Percentiles rank a stretch among this genome's conserved stretches.
Conservation (phyloP, 2,888 invertebrate species). For the Yponomeuta malinellus region DNA sequence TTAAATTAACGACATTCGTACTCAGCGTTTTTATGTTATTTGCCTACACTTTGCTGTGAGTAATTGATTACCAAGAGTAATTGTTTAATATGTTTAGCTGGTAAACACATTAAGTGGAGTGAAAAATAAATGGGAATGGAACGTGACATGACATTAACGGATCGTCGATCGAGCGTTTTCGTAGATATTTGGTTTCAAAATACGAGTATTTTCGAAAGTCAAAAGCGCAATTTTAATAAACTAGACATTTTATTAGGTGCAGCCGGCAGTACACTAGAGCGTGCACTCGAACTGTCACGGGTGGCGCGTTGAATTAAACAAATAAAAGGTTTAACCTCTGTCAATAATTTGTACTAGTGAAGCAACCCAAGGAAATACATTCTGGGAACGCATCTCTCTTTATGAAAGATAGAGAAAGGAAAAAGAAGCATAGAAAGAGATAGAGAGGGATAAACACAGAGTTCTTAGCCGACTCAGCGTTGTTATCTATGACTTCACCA, state of each 20-base stretch:
- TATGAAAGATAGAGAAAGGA: no score
- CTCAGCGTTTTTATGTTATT: slow-evolving; percentile 2
- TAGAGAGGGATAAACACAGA: no score
- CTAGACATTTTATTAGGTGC: neutral
- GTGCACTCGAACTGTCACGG: no score
- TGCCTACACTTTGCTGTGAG: slow-evolving; percentile 9
- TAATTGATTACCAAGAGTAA: slow-evolving; percentile 9
- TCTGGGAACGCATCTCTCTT: no score
- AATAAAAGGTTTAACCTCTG: no score
- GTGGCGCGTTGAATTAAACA: no score
- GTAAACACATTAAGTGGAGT: neutral
- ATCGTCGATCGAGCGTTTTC: neutral
- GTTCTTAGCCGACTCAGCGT: no score
- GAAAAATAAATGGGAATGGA: neutral
- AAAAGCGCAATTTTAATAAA: neutral
- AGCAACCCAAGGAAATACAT: no score
- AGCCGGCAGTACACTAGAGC: neutral
- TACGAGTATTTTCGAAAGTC: neutral
- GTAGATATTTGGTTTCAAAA: neutral
- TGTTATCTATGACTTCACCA: no score
- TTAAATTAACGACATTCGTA: slow-evolving; percentile 13
- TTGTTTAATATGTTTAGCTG: neutral
- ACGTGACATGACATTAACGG: neutral
- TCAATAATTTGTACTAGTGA: no score
- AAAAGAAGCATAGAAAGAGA: no score